Evolutionary conservation across 2,113 vertebrate genomes (phyloP).

Genomic region (Hippocampus guttulatus): DNA sequence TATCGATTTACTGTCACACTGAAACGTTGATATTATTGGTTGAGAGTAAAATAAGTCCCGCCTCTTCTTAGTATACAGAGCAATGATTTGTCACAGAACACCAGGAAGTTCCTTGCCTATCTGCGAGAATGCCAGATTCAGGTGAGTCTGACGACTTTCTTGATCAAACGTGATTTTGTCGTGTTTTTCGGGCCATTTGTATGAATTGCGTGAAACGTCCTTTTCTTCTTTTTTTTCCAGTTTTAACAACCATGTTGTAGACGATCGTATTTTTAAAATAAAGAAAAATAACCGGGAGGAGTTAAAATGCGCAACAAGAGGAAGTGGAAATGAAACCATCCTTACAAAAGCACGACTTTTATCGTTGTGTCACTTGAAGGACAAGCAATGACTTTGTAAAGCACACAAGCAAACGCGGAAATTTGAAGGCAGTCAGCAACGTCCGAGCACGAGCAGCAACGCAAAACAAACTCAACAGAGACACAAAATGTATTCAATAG

Average conservation of each 20-base stretch:
- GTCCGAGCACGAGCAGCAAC: neutral
- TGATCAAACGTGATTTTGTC: neutral
- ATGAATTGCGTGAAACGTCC: neutral
- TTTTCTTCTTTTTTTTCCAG: neutral
- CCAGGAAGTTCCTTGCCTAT: no score
- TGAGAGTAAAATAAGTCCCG: neutral
- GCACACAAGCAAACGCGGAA: neutral
- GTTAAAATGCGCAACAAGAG: neutral
- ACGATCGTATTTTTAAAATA: neutral
- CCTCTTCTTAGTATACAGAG: conserved; percentile 1
- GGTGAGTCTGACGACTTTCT: conserved; percentile 32
- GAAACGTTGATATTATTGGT: conserved; percentile 20
- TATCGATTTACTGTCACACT: neutral
- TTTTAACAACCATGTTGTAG: neutral
- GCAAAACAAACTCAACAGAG: neutral
- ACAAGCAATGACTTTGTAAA: neutral
- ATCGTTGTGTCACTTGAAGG: neutral
- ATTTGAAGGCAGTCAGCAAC: no score
- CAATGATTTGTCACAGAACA: conserved; percentile 15
- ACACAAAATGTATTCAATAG: neutral
- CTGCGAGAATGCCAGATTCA: conserved; percentile 33
- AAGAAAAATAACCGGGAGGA: neutral
- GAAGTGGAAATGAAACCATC: no score
- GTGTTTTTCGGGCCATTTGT: neutral
- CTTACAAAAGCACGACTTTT: neutral